Percentiles rank a stretch among this genome's conserved stretches.
Conservation (phyloP, 1,140 invertebrate genomes). For the Tetramorium parvispinum region DNA sequence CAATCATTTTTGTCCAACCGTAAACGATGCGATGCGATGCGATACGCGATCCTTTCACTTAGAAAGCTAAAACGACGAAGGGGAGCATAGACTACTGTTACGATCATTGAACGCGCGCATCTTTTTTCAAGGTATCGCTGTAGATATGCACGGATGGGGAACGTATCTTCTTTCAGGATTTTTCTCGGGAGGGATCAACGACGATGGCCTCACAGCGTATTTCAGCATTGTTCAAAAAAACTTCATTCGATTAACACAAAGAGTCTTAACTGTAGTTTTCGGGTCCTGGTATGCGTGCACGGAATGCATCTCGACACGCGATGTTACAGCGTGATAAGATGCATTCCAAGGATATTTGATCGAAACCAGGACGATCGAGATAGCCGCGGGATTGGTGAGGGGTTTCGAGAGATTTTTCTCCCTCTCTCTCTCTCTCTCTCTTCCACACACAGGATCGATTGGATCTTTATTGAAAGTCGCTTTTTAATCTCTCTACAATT, state of each 20-base stretch:
- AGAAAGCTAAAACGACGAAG: slow-evolving; percentile 60
- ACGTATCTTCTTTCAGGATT: slow-evolving; percentile 5
- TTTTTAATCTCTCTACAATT: slow-evolving; percentile 49
- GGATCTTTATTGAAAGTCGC: slow-evolving; percentile 40
- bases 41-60: slow-evolving; percentile 42
- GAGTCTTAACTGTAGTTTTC: slow-evolving; percentile 13
- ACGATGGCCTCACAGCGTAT: background rate
- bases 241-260: background rate
- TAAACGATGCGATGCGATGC: background rate
- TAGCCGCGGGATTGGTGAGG: slow-evolving; percentile 19
- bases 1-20: slow-evolving; percentile 32
- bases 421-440: slow-evolving; percentile 7
- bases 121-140: slow-evolving; percentile 16
- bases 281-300: background rate
- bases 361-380: background rate
- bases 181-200: background rate
- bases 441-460: slow-evolving; percentile 21
- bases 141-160: background rate
- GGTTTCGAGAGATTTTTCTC: slow-evolving; percentile 51
- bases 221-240: background rate
- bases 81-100: slow-evolving; percentile 42
- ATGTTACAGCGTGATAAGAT: background rate
- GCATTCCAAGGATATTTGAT: background rate
- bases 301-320: slow-evolving; percentile 4
- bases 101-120: background rate